Evolutionary conservation across 2,113 vertebrate genomes (phyloP), one percentile per base, ranked within the genome.

Genomic region (Caretta caretta): DNA sequence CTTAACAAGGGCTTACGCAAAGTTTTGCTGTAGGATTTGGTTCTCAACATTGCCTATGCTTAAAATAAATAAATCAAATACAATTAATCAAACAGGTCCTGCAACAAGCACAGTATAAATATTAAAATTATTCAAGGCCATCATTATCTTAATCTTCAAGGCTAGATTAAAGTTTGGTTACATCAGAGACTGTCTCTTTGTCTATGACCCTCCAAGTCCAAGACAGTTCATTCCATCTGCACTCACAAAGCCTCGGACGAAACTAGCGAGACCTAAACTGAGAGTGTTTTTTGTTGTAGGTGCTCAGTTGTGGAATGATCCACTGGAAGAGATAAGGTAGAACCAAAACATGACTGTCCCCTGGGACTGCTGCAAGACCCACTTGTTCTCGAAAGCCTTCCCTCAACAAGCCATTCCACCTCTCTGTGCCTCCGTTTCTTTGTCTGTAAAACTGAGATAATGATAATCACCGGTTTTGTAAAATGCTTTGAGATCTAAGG

Each of bases 321-420:
- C 35, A 38, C 65, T 38, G 65, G n/a, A n/a, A n/a, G n/a, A 35
- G 35, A 72, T 72, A 20, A 72, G 65, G 17, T 8, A 72, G 31
- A 72, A 38, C 35, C 19, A 38, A 69, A 72, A 72, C 35, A n/a
- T 38, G 65, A 38, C 19, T 72, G 65, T 72, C 17, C 35, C 9
- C 65, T 38, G 35, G 35, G 38, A 75, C 27, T 0, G 0, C 46
- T 46, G 53, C 49, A 1, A 0, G 1, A 50, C 10, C 75, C 51
- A 31, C 5, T 31, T 46, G 29, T 3, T 50, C 38, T 48, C 42
- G 4, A 90, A 48, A n/a, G 81, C 10, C 69, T 59, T 89, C 48
- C 3, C 65, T 50, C 46, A 7, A 2, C 1, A 22, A 90, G 17
- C 83, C 57, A 72, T 50, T 93, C 80, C 46, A 50, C 35, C 17